These are phyloP conservation scores for Nemotelus nigrinus DNA, from an alignment of 2,888 invertebrate genomes.

Conservation along the genomic window DNA sequence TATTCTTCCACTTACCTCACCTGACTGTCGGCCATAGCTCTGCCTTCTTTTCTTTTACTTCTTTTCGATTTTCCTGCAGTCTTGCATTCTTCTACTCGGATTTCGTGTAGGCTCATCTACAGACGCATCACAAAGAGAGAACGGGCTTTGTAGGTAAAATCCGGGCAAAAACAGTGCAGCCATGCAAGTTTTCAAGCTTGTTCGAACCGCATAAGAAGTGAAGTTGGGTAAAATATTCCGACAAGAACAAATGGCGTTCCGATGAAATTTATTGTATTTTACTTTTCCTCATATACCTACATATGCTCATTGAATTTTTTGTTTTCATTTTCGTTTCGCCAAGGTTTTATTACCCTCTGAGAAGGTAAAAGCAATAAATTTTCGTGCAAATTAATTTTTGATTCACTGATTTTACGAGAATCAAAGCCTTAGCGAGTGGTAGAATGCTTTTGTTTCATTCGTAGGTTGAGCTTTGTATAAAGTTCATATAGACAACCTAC, in stretches of 20 bases:
- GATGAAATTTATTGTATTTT: constrained; percentile 50
- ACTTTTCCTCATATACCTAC: constrained; percentile 29
- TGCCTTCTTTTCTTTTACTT: constrained; percentile 21
- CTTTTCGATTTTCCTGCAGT: constrained; percentile 7
- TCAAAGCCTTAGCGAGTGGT: background rate
- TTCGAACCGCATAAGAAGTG: background rate
- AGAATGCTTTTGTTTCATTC: background rate
- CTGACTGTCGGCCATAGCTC: constrained; percentile 21
- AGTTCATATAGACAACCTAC: no score
- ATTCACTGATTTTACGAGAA: constrained; percentile 33
- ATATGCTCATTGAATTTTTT: constrained; percentile 24
- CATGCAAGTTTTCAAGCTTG: constrained; percentile 12
- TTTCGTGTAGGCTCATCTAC: constrained; percentile 9
- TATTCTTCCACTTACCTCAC: constrained; percentile 33
- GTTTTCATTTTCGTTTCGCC: constrained; percentile 17
- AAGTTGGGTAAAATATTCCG: constrained; percentile 46
- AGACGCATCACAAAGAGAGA: background rate
- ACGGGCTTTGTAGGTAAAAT: background rate
- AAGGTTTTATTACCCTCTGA: constrained; percentile 29
- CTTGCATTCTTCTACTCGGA: constrained; percentile 5
- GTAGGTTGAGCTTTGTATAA: background rate
- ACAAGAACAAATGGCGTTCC: constrained; percentile 50
- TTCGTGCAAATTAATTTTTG: constrained; percentile 41
- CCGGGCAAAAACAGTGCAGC: background rate
- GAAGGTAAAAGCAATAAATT: constrained; percentile 36